Percentiles rank a stretch among this genome's conserved stretches.
Conservation (phyloP, 2,113 vertebrate species). For the Panthera leo region DNA sequence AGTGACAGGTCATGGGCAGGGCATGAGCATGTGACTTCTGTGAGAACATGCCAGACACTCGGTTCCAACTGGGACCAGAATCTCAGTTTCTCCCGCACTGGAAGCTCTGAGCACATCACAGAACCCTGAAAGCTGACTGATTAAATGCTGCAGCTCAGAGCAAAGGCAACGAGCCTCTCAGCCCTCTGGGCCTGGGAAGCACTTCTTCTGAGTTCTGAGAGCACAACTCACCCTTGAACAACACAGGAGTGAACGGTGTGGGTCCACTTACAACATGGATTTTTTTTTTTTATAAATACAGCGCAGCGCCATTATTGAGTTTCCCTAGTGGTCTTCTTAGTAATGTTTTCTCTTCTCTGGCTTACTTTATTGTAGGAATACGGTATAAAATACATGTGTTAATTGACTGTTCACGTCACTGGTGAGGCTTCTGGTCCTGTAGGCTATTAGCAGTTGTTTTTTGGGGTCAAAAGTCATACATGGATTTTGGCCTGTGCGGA, state of each 20-base stretch:
- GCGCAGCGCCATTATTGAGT: neutral
- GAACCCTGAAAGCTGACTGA: neutral
- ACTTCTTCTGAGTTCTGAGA: neutral
- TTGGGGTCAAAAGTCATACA: neutral
- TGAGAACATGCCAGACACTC: neutral
- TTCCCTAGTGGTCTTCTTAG: neutral
- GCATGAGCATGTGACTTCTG: neutral
- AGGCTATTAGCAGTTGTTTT: neutral
- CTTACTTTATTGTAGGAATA: neutral
- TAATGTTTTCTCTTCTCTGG: neutral
- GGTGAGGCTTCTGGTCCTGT: neutral
- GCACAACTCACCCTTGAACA: too few relatives aligned
- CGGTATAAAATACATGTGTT: neutral
- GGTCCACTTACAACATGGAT: neutral
- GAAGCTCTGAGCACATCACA: neutral
- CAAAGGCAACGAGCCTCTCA: too few relatives aligned
- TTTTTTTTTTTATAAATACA: neutral
- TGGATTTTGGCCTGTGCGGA: neutral
- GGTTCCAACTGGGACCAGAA: neutral
- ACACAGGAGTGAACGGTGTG: neutral
- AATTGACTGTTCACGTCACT: neutral
- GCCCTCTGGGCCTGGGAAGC: neutral
- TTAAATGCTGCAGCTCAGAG: neutral
- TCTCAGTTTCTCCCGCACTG: neutral
- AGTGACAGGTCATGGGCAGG: neutral